These are phyloP conservation scores for Nasonovia ribisnigri DNA, from an alignment of 2,888 invertebrate genomes.

Conservation along the genomic window DNA sequence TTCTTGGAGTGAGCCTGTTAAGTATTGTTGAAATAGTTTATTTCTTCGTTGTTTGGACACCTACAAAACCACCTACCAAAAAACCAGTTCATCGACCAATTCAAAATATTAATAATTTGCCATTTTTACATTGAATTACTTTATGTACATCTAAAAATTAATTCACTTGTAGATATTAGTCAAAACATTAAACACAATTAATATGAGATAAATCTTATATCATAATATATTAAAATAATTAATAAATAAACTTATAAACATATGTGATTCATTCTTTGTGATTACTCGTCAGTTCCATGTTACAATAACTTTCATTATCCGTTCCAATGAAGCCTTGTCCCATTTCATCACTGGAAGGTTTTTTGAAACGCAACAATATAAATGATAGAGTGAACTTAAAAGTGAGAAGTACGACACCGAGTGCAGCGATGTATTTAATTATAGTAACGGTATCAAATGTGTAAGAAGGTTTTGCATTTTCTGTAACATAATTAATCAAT, in stretches of 20 bases:
- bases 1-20: constrained; percentile 83
- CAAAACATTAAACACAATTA: background rate
- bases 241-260: background rate
- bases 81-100: background rate
- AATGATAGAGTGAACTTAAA: constrained; percentile 19
- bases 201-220: background rate
- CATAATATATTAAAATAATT: background rate
- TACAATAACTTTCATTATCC: background rate
- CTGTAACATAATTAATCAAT: background rate
- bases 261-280: background rate
- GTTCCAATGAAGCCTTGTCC: background rate
- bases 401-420: constrained; percentile 22
- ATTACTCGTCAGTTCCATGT: constrained; percentile 22
- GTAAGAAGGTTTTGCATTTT: background rate
- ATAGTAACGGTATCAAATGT: background rate
- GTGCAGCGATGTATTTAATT: background rate
- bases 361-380: constrained; percentile 8
- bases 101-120: constrained; percentile 29
- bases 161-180: background rate
- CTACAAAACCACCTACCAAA: constrained; percentile 37
- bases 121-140: constrained; percentile 47
- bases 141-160: background rate
- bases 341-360: background rate
- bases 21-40: constrained; percentile 83
- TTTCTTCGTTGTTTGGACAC: constrained; percentile 70